Conservation (phyloP, 2,888 invertebrate species). For the Xylophagus ater region DNA sequence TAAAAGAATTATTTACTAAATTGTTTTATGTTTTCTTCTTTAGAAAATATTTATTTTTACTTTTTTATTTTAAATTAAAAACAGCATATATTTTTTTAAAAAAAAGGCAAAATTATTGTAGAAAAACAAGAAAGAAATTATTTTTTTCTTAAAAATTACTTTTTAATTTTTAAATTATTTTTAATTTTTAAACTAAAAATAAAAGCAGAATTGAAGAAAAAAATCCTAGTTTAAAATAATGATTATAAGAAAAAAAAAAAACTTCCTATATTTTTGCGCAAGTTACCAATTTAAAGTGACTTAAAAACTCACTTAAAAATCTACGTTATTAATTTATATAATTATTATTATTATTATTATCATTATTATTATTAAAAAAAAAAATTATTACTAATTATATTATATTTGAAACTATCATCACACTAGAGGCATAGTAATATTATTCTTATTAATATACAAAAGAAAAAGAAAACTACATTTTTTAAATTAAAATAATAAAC, state of each 20-base stretch:
- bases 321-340: too few species aligned
- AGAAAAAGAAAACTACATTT: not conserved
- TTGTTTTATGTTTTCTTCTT: too few species aligned
- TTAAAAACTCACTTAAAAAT: too few species aligned
- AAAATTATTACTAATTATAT: slow-evolving; percentile 7
- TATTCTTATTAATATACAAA: slow-evolving; percentile 1
- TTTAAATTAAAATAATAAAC: not conserved
- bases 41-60: too few species aligned
- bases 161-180: slow-evolving; percentile 1
- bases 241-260: slow-evolving; percentile 2
- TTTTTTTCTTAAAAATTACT: not conserved
- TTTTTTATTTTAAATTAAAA: too few species aligned
- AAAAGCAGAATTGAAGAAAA: not conserved
- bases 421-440: too few species aligned
- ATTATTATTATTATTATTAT: slow-evolving; percentile 8
- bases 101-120: too few species aligned
- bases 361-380: slow-evolving; percentile 9
- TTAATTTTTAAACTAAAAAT: not conserved
- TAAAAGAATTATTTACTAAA: too few species aligned
- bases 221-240: not conserved
- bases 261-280: slow-evolving; percentile 7
- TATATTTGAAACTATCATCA: too few species aligned
- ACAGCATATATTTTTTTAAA: too few species aligned
- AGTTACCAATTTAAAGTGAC: slow-evolving; percentile 12
- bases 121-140: too few species aligned